phyloP scores from a whole-genome alignment of 2,113 vertebrate genomes.

The Zootoca vivipara region DNA sequence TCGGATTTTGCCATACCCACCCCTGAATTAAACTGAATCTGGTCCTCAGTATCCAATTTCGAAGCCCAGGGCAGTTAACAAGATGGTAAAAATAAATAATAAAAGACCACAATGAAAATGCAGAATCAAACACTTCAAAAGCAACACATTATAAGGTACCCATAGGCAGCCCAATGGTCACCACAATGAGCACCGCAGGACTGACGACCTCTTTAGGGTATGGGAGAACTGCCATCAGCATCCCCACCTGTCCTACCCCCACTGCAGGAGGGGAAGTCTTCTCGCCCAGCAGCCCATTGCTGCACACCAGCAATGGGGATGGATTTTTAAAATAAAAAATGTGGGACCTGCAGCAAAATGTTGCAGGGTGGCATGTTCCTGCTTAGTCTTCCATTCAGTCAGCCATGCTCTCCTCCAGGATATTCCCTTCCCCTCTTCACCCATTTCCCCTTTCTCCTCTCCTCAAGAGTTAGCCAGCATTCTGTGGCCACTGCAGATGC shows the following conservation, averaged over 20 bases:
- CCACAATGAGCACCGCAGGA: neutral
- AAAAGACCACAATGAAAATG: too few relatives aligned
- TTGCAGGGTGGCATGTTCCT: neutral
- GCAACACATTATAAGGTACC: neutral
- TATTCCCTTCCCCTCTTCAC: neutral
- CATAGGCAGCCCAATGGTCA: neutral
- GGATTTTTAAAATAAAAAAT: neutral
- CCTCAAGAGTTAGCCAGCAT: neutral
- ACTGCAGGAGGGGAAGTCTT: neutral
- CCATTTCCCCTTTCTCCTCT: neutral
- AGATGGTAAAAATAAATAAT: too few relatives aligned
- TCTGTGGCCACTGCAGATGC: neutral
- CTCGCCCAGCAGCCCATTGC: neutral
- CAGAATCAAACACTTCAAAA: too few relatives aligned
- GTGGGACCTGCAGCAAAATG: neutral
- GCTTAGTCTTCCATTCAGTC: neutral
- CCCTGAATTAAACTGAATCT: too few relatives aligned
- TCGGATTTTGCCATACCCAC: too few relatives aligned
- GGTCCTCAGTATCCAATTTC: too few relatives aligned
- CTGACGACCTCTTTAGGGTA: neutral
- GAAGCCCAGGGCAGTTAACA: too few relatives aligned
- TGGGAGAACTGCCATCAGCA: neutral
- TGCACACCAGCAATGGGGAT: neutral
- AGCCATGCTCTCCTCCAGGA: neutral
- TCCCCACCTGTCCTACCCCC: neutral